These are phyloP conservation scores for Drosophila algonquin DNA, from an alignment of 2,888 invertebrate genomes.

Conservation along the genomic window DNA sequence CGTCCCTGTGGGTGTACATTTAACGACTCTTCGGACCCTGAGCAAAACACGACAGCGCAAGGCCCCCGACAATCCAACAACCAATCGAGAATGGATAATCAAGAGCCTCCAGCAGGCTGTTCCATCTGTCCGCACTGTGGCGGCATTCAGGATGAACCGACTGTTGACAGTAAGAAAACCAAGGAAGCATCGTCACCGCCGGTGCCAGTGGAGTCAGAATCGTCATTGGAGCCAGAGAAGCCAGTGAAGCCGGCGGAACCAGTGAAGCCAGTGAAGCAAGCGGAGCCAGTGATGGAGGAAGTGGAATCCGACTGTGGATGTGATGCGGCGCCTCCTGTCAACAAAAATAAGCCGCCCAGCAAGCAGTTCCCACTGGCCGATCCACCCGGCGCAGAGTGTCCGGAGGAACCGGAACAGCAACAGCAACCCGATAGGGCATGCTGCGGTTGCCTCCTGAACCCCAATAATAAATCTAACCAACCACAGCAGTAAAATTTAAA, in stretches of 20 bases:
- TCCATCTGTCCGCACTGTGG: conserved; percentile 22
- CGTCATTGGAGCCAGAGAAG: neutral
- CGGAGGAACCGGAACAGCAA: neutral
- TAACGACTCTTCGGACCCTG: too few relatives aligned
- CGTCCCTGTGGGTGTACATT: neutral
- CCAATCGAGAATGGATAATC: neutral
- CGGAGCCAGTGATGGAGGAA: too few relatives aligned
- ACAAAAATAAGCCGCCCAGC: neutral
- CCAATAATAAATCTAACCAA: neutral
- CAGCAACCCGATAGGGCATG: neutral
- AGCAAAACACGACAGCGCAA: too few relatives aligned
- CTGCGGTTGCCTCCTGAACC: neutral
- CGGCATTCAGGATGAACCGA: neutral
- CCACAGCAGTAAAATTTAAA: neutral
- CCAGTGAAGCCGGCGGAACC: neutral
- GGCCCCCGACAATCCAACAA: neutral
- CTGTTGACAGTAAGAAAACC: neutral
- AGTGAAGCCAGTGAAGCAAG: neutral
- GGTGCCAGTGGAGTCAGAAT: too few relatives aligned
- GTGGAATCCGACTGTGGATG: neutral
- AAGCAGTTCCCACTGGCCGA: conserved; percentile 29
- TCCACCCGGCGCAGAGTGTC: neutral
- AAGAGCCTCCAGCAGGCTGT: neutral
- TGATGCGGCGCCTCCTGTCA: neutral
- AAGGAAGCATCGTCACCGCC: neutral